phyloP scores from a whole-genome alignment of 2,888 invertebrate species.

The Ligdia adustata region DNA sequence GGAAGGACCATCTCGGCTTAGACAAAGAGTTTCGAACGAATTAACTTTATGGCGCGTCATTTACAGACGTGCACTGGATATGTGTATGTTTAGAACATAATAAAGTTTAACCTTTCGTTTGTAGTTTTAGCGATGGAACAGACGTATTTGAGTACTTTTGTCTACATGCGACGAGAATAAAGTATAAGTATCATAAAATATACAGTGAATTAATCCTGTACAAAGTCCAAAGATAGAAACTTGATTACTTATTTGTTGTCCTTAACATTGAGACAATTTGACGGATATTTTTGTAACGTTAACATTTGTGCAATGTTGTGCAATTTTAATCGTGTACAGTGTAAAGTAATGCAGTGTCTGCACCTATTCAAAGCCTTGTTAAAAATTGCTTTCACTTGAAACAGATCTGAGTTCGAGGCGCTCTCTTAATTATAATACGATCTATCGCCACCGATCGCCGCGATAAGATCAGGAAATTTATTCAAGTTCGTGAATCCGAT shows the following conservation, averaged over 20 bases:
- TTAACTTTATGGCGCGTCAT: conserved; percentile 43
- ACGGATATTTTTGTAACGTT: too few species aligned
- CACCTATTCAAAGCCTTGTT: too few species aligned
- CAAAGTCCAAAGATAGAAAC: too few species aligned
- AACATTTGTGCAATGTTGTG: too few species aligned
- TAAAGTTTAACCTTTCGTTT: conserved; percentile 31
- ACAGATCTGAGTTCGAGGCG: background rate
- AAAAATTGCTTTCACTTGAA: background rate
- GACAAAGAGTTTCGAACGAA: conserved; percentile 50
- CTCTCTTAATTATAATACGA: conserved; percentile 8
- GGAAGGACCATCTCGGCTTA: conserved; percentile 42
- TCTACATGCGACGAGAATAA: background rate
- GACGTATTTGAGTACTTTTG: conserved; percentile 1
- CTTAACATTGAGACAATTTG: too few species aligned
- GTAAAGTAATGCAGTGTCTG: too few species aligned
- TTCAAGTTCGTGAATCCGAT: conserved; percentile 29
- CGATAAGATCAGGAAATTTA: conserved; percentile 28
- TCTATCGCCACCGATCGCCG: conserved; percentile 9
- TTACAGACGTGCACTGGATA: conserved; percentile 18
- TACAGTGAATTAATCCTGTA: too few species aligned
- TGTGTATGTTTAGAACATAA: conserved; percentile 16
- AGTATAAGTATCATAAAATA: too few species aligned
- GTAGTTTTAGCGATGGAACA: conserved; percentile 17
- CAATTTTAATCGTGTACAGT: too few species aligned
- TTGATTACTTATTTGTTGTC: too few species aligned